Percentiles rank a stretch among this genome's conserved stretches.
Conservation (phyloP, 2,113 vertebrate genomes). For the Harpagus bidentatus region DNA sequence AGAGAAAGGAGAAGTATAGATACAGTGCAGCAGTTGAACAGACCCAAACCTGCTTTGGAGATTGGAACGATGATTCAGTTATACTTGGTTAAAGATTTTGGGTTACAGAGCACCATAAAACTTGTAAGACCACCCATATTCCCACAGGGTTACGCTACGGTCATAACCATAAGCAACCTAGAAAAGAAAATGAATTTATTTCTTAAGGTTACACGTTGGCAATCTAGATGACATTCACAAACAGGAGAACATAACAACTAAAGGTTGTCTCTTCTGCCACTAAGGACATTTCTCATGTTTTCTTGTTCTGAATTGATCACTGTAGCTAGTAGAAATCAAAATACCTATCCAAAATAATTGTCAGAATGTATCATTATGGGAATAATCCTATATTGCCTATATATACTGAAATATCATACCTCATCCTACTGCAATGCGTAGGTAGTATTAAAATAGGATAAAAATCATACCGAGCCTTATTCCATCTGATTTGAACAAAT, state of each 20-base stretch:
- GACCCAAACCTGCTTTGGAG: neutral
- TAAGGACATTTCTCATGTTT: neutral
- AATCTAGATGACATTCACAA: neutral
- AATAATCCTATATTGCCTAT: neutral
- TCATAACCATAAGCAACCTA: neutral
- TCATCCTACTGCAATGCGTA: neutral
- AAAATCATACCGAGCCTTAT: neutral
- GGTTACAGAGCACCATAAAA: neutral
- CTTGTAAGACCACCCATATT: neutral
- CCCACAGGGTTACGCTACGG: neutral
- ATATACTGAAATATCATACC: neutral
- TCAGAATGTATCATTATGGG: neutral
- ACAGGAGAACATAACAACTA: neutral
- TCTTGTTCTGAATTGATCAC: neutral
- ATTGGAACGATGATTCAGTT: neutral
- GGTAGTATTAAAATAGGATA: neutral
- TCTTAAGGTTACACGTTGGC: neutral
- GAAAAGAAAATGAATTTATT: neutral
- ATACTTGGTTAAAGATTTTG: neutral
- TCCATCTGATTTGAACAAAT: neutral
- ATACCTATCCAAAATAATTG: neutral
- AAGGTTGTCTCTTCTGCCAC: neutral
- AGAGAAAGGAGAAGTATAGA: neutral
- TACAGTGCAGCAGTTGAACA: neutral
- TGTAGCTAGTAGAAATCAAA: neutral